Evolutionary conservation across 1,140 invertebrate species (phyloP), one percentile per base, ranked within the genome.

Genomic region (Neoseiulus cucumeris): DNA sequence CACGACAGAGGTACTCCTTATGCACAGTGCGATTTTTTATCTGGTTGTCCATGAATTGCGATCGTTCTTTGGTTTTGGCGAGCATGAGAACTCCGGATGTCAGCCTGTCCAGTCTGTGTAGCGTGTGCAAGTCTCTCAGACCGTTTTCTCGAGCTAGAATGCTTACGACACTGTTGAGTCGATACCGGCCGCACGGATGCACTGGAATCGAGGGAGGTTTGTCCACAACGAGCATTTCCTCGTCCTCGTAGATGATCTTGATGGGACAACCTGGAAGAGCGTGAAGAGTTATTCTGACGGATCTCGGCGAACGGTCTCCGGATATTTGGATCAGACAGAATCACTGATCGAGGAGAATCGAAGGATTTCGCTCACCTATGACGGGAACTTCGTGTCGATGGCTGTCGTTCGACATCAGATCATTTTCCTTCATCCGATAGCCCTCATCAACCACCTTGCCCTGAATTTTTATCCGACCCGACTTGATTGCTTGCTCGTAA

Each of bases 161-260:
- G 75, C 92, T 94, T 22, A 92, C 87, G 44, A 97, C 85, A 12
- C 91, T 92, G 76, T 98, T 98, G 78, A 94, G 89, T 39, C 93
- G 81, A 76, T 96, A 98, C 68, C 91, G 81, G 65, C 93, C 93
- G 77, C 93, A 97, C 0, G 94, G 92, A 78, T 98, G 93, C 59
- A 87, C 91, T 78, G 96, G 96, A 80, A 98, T 93, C 77, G 94
- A 98, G 75, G 93, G 87, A 73, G 96, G 95, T 84, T 99, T 99
- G 83, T 99, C 93, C 76, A 99, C 87, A 76, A 98, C 95, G 77
- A 98, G 84, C 80, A 97, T 83, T 81, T 98, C 90, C 78, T 95
- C 89, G 82, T 91, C 90, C 82, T 95, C 90, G 81, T 90, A 86
- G 75, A 98, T 85, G 78, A 99, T 87, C 77, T 87, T 86, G 80